A percentile compares a stretch with the other conserved stretches of the same genome.
phyloP scores from a whole-genome alignment of 2,888 invertebrate species.

The Uloborus plumipes region DNA sequence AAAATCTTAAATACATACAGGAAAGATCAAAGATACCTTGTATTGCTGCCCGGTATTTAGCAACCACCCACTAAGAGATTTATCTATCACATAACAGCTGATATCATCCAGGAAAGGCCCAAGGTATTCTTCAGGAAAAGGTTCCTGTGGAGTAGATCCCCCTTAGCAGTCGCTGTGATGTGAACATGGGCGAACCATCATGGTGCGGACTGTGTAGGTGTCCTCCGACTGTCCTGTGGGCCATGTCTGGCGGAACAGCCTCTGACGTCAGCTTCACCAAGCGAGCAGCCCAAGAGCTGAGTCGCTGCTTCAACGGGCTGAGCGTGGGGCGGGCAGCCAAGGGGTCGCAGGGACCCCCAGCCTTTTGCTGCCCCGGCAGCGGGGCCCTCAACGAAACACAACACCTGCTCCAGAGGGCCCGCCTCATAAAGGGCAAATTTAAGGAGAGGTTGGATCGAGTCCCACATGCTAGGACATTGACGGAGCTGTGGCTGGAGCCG shows the following conservation, averaged over 20 bases:
- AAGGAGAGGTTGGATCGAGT: constrained; percentile 48
- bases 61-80: too few species aligned
- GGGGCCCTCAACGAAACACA: constrained; percentile 22
- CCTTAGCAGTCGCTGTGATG: constrained; percentile 30
- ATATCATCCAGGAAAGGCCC: too few species aligned
- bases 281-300: constrained; percentile 67
- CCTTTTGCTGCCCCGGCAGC: constrained; percentile 14
- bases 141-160: neutral
- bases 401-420: constrained; percentile 38
- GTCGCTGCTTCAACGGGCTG: constrained; percentile 67
- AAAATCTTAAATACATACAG: too few species aligned
- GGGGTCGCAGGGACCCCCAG: neutral
- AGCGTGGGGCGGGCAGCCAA: constrained; percentile 54
- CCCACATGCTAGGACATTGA: constrained; percentile 50
- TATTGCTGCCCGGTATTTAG: too few species aligned
- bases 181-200: constrained; percentile 58
- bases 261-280: constrained; percentile 67
- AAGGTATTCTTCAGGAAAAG: neutral
- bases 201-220: constrained; percentile 63
- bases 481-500: constrained; percentile 60
- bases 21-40: too few species aligned
- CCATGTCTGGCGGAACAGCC: constrained; percentile 54
- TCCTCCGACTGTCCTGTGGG: constrained; percentile 52
- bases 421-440: constrained; percentile 15
- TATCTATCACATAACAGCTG: too few species aligned